These are phyloP conservation scores for Musca vetustissima DNA, from an alignment of 1,140 invertebrate genomes.

Conservation along the genomic window DNA sequence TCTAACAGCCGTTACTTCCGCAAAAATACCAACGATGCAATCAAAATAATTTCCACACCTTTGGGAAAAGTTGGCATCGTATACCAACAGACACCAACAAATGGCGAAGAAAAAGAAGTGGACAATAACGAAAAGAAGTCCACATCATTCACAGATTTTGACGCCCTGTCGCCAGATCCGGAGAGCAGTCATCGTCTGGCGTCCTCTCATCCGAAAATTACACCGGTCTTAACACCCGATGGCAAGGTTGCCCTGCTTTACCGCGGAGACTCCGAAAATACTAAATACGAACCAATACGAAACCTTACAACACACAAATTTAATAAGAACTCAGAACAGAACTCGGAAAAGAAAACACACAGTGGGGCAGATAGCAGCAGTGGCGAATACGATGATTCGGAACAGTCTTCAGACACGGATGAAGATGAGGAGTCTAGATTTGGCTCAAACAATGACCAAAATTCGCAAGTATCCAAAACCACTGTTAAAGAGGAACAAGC, in stretches of 20 bases:
- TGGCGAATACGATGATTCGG: conserved; percentile 23
- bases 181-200: conserved; percentile 56
- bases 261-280: conserved; percentile 54
- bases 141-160: conserved; percentile 47
- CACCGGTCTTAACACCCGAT: conserved; percentile 55
- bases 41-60: conserved; percentile 54
- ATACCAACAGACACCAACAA: conserved; percentile 48
- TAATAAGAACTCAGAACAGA: conserved; percentile 20
- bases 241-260: conserved; percentile 57
- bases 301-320: conserved; percentile 54
- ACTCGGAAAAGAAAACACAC: conserved; percentile 17
- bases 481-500: conserved; percentile 42
- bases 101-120: conserved; percentile 32
- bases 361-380: conserved; percentile 4
- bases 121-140: conserved; percentile 40
- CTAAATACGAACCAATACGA: conserved; percentile 54
- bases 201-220: conserved; percentile 55
- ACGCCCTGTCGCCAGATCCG: conserved; percentile 53
- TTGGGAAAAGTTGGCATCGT: conserved; percentile 54
- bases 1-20: conserved; percentile 47
- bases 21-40: conserved; percentile 54
- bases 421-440: conserved; percentile 28
- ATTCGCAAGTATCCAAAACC: conserved; percentile 20
- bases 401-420: conserved; percentile 11
- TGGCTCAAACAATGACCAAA: conserved; percentile 21